Evolutionary conservation across 2,797 vertebrate genomes (phyloP).

Genomic region (Paratrypauchen microcephalus): DNA sequence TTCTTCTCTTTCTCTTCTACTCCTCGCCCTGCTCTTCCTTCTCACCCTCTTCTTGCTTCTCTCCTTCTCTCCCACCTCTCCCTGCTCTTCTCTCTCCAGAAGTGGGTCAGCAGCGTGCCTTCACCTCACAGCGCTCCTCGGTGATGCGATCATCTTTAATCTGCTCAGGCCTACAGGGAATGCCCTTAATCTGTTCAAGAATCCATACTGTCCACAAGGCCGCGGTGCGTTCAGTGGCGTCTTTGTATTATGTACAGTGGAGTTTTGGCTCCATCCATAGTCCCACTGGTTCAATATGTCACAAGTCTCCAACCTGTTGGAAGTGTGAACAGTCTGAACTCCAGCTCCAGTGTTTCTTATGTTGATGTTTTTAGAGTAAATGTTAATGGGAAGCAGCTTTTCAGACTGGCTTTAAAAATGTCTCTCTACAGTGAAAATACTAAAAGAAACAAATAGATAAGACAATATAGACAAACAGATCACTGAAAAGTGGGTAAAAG

Average conservation of each 20-base stretch:
- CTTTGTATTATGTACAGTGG: slow-evolving; percentile 8
- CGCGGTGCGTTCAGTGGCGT: slow-evolving; percentile 4
- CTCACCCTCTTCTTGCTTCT: background rate
- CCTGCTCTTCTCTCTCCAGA: background rate
- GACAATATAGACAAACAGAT: no score
- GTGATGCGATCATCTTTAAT: slow-evolving; percentile 34
- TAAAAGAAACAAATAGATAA: no score
- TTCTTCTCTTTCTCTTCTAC: background rate
- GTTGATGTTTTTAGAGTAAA: background rate
- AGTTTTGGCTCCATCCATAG: background rate
- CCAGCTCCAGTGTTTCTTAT: background rate
- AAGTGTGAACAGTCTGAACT: slow-evolving; percentile 20
- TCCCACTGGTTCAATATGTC: background rate
- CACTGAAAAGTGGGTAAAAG: no score
- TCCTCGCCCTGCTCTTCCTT: background rate
- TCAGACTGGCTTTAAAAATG: background rate
- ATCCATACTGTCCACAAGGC: slow-evolving; percentile 3
- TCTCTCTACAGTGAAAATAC: no score
- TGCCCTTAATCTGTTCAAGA: slow-evolving; percentile 33
- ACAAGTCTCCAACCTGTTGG: slow-evolving; percentile 16
- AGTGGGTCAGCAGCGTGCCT: slow-evolving; percentile 9
- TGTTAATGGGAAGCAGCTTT: background rate
- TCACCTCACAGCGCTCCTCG: slow-evolving; percentile 5
- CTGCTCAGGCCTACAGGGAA: slow-evolving; percentile 25
- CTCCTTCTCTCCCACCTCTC: slow-evolving; percentile 1